Evolutionary conservation across 2,113 vertebrate species (phyloP), one percentile per base, ranked within the genome.

Genomic region (Lophura nycthemera): DNA sequence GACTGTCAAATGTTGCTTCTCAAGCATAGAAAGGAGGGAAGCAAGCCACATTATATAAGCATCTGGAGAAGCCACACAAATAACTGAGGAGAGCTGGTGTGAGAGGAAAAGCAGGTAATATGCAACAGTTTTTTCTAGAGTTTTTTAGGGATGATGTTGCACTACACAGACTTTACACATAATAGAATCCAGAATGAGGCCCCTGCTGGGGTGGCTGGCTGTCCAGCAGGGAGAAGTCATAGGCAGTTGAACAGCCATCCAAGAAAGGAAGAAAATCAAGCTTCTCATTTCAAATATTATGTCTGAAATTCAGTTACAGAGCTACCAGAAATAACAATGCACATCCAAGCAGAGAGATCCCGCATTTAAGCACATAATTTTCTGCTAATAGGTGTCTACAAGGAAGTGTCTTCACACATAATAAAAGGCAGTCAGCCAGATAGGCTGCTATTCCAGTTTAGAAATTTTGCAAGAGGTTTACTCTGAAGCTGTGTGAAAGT

Each of bases 391-490:
- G 22, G 6, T 8, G 6, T 56, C 59, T 77, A 59, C 32, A 77
- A 70, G 52, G 5, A 84, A 65, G 30, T 61, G 86, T 86, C 52
- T 20, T 60, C 47, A 64, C 13, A 34, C 21, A 22, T 43, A 72
- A 78, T 90, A 82, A 83, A 92, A 93, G 77, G 74, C 74, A 89
- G 60, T 47, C 40, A 86, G 65, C 29, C 57, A 89, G 61, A 52
- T 14, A 81, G 50, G 56, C 40, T 80, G 29, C 34, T 74, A 14
- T 50, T 86, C 22, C 52, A 74, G 18, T 50, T 67, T 47, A 76
- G 36, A 73, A 76, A 47, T 70, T 79, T 76, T 80, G 60, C 20
- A 72, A 30, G 27, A 76, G 17, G 30, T 60, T 90, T 92, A 24
- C 19, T 78, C 65, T 34, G 45, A 75, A 94, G 32, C 21, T 25